These are phyloP conservation scores for Microplitis manilae DNA, from an alignment of 2,888 invertebrate species.

Conservation along the genomic window DNA sequence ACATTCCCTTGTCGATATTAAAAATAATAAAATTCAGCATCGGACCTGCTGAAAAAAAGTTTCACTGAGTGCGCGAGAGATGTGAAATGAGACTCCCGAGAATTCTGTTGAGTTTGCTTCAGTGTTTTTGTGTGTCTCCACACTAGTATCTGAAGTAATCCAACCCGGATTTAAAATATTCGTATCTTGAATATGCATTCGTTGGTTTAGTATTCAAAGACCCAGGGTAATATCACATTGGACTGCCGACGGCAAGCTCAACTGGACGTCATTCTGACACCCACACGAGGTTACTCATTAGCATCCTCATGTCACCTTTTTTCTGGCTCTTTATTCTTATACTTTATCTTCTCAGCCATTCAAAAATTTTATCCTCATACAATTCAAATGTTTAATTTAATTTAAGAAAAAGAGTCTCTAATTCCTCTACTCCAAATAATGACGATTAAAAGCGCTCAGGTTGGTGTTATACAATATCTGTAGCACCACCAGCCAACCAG, in stretches of 20 bases:
- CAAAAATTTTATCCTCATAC: background rate
- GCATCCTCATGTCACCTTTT: background rate
- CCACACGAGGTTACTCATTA: background rate
- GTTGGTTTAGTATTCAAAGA: slow-evolving; percentile 56
- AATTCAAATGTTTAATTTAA: background rate
- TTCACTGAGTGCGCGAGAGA: slow-evolving; percentile 29
- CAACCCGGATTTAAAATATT: slow-evolving; percentile 67
- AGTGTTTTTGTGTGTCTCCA: slow-evolving; percentile 26
- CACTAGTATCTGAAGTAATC: slow-evolving; percentile 59
- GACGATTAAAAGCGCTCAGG: slow-evolving; percentile 19
- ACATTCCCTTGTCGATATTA: slow-evolving; percentile 62
- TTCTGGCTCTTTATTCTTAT: background rate
- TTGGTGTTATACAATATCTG: slow-evolving; percentile 24
- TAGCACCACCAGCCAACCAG: background rate
- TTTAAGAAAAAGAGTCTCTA: background rate
- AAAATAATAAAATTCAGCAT: slow-evolving; percentile 61
- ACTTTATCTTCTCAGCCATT: background rate
- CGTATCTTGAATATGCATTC: slow-evolving; percentile 69
- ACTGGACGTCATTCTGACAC: slow-evolving; percentile 26
- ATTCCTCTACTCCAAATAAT: background rate
- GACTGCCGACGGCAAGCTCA: slow-evolving; percentile 22
- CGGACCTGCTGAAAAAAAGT: slow-evolving; percentile 7
- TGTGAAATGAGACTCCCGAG: slow-evolving; percentile 6
- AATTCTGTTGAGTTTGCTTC: background rate
- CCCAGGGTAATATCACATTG: slow-evolving; percentile 36